Evolutionary conservation across 2,797 vertebrate genomes (phyloP).

Genomic region (Macropodus opercularis): DNA sequence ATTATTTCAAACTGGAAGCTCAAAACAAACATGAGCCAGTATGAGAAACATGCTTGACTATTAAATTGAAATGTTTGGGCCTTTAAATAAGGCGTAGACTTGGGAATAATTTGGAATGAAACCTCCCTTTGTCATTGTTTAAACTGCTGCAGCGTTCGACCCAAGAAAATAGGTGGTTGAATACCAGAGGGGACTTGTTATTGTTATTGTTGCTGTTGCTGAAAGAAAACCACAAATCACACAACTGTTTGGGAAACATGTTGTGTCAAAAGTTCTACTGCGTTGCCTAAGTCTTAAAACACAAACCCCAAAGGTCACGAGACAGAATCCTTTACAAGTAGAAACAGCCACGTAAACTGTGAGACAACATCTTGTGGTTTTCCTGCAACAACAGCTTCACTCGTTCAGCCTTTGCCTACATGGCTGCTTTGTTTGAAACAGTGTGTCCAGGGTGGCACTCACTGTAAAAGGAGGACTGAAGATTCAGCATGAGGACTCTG

Average conservation of each 20-base stretch:
- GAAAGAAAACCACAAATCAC: conserved; percentile 18
- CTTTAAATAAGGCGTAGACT: conserved; percentile 6
- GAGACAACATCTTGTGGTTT: conserved; percentile 15
- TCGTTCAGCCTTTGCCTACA: conserved; percentile 18
- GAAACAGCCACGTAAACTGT: conserved; percentile 2
- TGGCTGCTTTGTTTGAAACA: conserved; percentile 33
- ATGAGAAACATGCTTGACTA: not conserved
- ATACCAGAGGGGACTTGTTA: conserved; percentile 13
- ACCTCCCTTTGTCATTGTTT: conserved; percentile 21
- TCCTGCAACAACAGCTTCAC: conserved; percentile 34
- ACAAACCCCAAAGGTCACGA: conserved; percentile 1
- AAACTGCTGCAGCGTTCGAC: conserved; percentile 10
- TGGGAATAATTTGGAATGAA: conserved; percentile 47
- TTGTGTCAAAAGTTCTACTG: not conserved
- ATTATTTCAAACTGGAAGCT: not conserved
- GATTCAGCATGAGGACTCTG: conserved; percentile 48
- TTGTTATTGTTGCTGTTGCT: conserved; percentile 32
- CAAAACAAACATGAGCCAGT: no score
- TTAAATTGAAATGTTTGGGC: conserved; percentile 4
- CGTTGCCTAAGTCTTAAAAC: not conserved
- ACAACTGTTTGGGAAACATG: not conserved
- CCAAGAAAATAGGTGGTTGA: conserved; percentile 27
- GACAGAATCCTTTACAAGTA: conserved; percentile 14
- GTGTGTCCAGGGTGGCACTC: conserved; percentile 43
- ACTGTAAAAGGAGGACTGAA: conserved; percentile 38